phyloP scores from a whole-genome alignment of 2,888 invertebrate species.

The Pandemis heparana region DNA sequence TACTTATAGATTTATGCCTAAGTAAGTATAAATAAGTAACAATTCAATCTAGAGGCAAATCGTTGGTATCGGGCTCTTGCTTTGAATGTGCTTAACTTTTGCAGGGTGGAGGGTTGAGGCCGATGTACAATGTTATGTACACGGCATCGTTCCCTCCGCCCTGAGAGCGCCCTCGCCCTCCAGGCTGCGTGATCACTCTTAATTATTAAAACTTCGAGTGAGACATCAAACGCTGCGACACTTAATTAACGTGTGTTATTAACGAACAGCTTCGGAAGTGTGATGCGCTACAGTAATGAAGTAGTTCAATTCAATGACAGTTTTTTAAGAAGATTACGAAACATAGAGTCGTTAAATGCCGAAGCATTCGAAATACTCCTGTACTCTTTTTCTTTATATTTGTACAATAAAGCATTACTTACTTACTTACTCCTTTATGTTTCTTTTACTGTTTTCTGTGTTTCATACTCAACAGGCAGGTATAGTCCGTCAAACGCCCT shows the following conservation, averaged over 20 bases:
- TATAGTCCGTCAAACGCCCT: not conserved
- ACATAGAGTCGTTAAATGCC: too few relatives aligned
- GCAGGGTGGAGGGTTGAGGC: not conserved
- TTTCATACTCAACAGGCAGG: too few relatives aligned
- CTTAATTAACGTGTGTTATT: conserved; percentile 18
- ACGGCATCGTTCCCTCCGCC: not conserved
- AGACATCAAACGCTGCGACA: conserved; percentile 25
- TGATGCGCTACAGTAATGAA: not conserved
- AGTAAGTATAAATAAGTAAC: not conserved
- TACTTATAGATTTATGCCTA: not conserved
- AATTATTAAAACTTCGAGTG: conserved; percentile 42
- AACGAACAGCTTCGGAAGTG: not conserved
- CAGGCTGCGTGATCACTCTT: conserved; percentile 22
- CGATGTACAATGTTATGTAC: not conserved
- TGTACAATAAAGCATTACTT: too few relatives aligned
- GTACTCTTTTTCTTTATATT: too few relatives aligned
- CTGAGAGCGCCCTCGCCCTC: not conserved
- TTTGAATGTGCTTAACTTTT: not conserved
- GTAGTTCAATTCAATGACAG: not conserved
- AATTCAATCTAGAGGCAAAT: not conserved
- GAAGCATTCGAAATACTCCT: too few relatives aligned
- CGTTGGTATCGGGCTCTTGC: not conserved
- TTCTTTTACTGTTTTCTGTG: too few relatives aligned
- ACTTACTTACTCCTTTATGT: too few relatives aligned
- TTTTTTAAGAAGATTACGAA: too few relatives aligned